Percentiles rank a stretch among this genome's conserved stretches.
Evolutionary conservation across 2,888 invertebrate species (phyloP).

Genomic region (Uloborus plumipes): DNA sequence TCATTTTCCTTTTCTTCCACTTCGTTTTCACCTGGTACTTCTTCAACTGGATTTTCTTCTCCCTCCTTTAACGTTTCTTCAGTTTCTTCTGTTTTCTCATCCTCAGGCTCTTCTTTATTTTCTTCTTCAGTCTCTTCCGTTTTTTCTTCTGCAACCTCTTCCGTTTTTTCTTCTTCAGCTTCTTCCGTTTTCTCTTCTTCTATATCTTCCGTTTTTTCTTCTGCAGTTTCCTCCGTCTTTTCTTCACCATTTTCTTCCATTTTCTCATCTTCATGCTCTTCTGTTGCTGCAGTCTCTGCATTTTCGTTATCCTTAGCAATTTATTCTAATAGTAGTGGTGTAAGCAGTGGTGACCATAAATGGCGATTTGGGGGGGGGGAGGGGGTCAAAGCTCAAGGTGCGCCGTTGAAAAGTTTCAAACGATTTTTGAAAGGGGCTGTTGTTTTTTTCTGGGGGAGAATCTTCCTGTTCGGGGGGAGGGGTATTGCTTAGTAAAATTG

Average conservation of each 20-base stretch:
- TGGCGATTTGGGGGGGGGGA: no score
- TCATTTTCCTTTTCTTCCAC: background rate
- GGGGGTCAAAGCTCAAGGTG: no score
- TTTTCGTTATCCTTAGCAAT: background rate
- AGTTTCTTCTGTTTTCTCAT: background rate
- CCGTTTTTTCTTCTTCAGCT: slow-evolving; percentile 7
- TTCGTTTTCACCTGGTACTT: background rate
- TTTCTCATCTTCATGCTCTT: slow-evolving; percentile 5
- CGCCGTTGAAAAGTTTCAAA: no score
- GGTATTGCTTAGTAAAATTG: no score
- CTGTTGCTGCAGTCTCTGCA: background rate
- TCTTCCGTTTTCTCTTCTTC: background rate
- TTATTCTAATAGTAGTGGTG: no score
- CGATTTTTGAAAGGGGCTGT: no score
- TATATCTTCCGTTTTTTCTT: background rate
- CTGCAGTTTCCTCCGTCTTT: background rate
- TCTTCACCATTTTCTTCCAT: background rate
- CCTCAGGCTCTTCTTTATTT: background rate
- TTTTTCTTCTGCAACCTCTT: background rate
- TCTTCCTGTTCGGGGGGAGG: no score
- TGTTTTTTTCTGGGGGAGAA: no score
- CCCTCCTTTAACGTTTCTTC: slow-evolving; percentile 4
- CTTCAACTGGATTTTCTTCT: slow-evolving; percentile 5
- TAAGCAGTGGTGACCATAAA: no score
- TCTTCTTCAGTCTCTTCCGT: background rate